Conservation (phyloP, 2,797 vertebrate species). For the Chiloscyllium punctatum region DNA sequence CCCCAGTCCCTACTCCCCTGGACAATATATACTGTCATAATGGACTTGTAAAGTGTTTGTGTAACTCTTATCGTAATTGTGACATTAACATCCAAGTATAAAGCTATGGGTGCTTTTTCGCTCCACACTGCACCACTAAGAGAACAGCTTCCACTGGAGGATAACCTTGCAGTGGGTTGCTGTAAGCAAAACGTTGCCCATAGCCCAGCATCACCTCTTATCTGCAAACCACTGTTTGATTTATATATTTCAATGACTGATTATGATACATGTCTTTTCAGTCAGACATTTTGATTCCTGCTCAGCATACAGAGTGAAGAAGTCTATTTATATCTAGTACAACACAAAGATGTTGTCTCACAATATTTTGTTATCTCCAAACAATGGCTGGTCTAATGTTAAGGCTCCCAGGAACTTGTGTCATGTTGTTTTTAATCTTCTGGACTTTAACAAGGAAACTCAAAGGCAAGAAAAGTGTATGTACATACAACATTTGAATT, state of each 20-base stretch:
- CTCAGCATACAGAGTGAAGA: no score
- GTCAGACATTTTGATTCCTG: background rate
- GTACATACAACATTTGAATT: no score
- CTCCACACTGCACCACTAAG: background rate
- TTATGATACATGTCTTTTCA: background rate
- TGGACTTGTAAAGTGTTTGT: background rate
- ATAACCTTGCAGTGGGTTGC: background rate
- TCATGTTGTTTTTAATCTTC: no score
- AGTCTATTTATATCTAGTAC: no score
- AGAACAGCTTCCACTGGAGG: background rate
- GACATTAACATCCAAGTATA: background rate
- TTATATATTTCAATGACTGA: background rate
- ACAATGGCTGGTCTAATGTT: no score
- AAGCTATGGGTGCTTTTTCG: background rate
- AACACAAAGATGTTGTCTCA: no score
- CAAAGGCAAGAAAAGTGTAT: no score
- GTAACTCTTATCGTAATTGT: background rate
- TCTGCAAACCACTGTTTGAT: background rate
- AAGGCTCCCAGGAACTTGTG: no score
- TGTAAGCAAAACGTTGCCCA: background rate
- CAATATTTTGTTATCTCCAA: no score
- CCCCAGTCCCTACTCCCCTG: background rate
- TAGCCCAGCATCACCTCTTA: background rate
- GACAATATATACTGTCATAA: background rate
- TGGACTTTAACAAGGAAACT: no score